These are phyloP conservation scores for Bucorvus abyssinicus DNA, from an alignment of 2,797 vertebrate genomes.

Conservation along the genomic window DNA sequence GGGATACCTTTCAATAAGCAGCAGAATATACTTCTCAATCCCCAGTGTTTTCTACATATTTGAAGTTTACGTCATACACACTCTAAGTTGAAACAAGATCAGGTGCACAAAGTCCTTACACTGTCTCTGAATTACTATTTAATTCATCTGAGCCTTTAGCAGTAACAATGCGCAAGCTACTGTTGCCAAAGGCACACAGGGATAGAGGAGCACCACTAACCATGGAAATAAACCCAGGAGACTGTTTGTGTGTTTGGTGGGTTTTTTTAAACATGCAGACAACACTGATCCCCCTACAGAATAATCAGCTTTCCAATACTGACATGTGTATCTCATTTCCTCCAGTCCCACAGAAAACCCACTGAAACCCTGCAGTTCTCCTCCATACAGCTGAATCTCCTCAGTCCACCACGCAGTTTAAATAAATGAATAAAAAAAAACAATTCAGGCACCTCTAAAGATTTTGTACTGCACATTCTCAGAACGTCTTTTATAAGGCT, in stretches of 20 bases:
- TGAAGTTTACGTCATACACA: not conserved
- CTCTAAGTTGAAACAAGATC: not conserved
- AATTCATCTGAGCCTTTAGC: not conserved
- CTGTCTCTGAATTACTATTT: not conserved
- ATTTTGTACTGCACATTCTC: not conserved
- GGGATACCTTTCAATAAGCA: not conserved
- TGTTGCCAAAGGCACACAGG: not conserved
- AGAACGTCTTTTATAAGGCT: not conserved
- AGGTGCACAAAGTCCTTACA: not conserved
- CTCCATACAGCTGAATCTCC: not conserved
- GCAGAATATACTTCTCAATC: not conserved
- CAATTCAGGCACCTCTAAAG: not conserved
- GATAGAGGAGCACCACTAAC: not conserved
- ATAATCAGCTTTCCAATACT: not conserved
- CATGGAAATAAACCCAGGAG: not conserved
- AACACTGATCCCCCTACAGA: not conserved
- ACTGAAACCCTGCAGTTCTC: not conserved
- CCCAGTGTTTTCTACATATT: not conserved
- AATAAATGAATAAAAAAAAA: not conserved
- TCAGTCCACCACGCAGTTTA: not conserved
- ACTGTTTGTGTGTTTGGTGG: not conserved
- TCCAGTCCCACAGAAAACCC: not conserved
- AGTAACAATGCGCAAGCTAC: not conserved
- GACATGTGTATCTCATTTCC: not conserved
- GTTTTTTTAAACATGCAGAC: not conserved